These are phyloP conservation scores for Eulithis testata DNA, from an alignment of 2,888 invertebrate genomes.

Conservation along the genomic window DNA sequence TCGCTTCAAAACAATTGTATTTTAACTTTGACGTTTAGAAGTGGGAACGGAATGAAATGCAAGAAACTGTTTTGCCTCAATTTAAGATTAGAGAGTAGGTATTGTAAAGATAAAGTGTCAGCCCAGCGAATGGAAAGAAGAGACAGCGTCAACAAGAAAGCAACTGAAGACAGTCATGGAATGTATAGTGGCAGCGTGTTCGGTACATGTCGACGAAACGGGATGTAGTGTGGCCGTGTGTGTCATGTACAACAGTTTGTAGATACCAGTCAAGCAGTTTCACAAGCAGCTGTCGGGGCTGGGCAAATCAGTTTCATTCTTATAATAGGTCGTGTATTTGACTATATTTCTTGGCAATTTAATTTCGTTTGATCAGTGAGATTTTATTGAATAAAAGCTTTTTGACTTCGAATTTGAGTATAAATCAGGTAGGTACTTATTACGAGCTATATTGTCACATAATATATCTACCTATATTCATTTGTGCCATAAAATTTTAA, in stretches of 20 bases:
- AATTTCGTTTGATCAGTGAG: too few species aligned
- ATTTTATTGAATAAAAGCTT: too few species aligned
- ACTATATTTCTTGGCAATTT: too few species aligned
- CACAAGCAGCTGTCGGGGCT: constrained; percentile 44
- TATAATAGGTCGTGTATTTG: too few species aligned
- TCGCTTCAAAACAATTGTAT: not conserved
- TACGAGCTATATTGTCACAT: too few species aligned
- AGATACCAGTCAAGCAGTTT: constrained; percentile 46
- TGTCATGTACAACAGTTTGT: constrained; percentile 44
- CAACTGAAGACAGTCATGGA: constrained; percentile 38
- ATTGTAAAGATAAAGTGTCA: constrained; percentile 33
- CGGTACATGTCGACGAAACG: constrained; percentile 41
- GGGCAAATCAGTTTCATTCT: constrained; percentile 40
- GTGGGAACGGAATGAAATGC: not conserved
- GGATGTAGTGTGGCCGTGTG: constrained; percentile 49
- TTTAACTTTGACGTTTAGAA: not conserved
- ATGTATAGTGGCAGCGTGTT: constrained; percentile 46
- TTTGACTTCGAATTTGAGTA: too few species aligned
- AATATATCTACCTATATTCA: too few species aligned
- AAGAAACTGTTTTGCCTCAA: constrained; percentile 38
- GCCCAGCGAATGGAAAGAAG: constrained; percentile 41
- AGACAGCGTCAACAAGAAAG: constrained; percentile 37
- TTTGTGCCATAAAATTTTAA: too few species aligned
- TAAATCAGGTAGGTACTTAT: too few species aligned
- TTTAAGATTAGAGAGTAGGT: constrained; percentile 24